Percentiles rank a stretch among this genome's conserved stretches.
Evolutionary conservation across 2,888 invertebrate genomes (phyloP).

Genomic region (Drosophila niveifrons): DNA sequence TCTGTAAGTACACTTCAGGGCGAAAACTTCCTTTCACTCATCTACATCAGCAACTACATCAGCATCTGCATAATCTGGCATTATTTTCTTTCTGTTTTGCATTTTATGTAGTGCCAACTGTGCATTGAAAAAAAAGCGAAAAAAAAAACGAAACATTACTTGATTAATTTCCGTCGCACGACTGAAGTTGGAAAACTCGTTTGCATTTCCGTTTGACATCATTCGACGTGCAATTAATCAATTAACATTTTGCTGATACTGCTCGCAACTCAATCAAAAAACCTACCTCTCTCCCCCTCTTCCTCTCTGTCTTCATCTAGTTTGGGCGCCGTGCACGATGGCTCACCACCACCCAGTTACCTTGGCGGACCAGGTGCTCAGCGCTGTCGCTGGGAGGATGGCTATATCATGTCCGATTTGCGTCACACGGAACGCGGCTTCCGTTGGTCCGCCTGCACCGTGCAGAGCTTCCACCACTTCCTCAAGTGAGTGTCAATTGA

Average conservation of each 20-base stretch:
- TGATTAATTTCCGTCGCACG: slow-evolving; percentile 53
- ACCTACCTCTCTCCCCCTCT: background rate
- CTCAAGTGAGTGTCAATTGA: slow-evolving; percentile 90
- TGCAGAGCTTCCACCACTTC: slow-evolving; percentile 97
- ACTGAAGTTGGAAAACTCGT: slow-evolving; percentile 66
- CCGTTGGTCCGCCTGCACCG: slow-evolving; percentile 96
- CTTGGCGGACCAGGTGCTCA: slow-evolving; percentile 97
- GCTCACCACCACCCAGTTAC: slow-evolving; percentile 97
- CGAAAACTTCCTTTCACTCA: background rate
- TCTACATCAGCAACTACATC: no score
- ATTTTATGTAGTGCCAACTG: slow-evolving; percentile 19
- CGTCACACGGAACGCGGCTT: slow-evolving; percentile 97
- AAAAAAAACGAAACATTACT: slow-evolving; percentile 14
- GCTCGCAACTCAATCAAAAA: slow-evolving; percentile 34
- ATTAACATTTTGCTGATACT: slow-evolving; percentile 58
- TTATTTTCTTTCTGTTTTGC: slow-evolving; percentile 24
- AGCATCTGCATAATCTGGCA: background rate
- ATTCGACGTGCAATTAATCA: slow-evolving; percentile 71
- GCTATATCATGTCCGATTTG: slow-evolving; percentile 97
- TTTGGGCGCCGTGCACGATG: slow-evolving; percentile 97
- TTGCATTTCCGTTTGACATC: slow-evolving; percentile 79
- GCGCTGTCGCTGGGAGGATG: slow-evolving; percentile 98
- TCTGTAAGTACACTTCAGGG: slow-evolving; percentile 90
- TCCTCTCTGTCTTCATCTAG: slow-evolving; percentile 85
- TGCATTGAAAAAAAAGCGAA: no score